A percentile compares a stretch with the other conserved stretches of the same genome.
Conservation (phyloP, 2,113 vertebrate species). For the Gorilla gorilla region DNA sequence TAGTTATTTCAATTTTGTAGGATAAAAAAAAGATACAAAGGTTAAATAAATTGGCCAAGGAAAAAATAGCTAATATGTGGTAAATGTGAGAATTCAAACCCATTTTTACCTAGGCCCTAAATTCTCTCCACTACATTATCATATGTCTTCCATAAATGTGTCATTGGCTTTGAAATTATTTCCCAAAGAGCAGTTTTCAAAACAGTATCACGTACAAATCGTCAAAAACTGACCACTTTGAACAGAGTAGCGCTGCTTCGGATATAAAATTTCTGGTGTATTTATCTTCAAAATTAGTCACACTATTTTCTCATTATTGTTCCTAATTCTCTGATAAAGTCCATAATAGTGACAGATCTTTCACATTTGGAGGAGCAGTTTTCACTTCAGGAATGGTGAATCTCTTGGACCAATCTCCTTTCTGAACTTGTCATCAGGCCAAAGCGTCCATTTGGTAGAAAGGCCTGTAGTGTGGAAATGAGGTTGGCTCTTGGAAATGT, state of each 20-base stretch:
- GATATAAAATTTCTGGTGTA: not conserved
- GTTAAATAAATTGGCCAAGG: not conserved
- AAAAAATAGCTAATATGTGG: not conserved
- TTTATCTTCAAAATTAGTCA: constrained; percentile 4
- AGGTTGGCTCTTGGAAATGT: not conserved
- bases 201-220: not conserved
- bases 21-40: not conserved
- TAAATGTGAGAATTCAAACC: constrained; percentile 8
- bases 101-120: not conserved
- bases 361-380: not conserved
- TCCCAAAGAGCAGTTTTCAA: not conserved
- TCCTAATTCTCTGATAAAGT: not conserved
- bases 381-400: not conserved
- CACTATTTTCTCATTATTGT: not conserved
- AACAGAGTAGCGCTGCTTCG: not conserved
- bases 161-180: constrained; percentile 18
- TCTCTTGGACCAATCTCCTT: not conserved
- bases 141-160: constrained; percentile 2
- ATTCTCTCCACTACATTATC: not conserved
- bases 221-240: not conserved
- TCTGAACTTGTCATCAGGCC: not conserved
- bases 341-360: not conserved
- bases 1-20: not conserved
- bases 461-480: not conserved
- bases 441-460: not conserved